Evolutionary conservation across 2,113 vertebrate genomes (phyloP).

Genomic region (Leptobrachium ailaonicum): DNA sequence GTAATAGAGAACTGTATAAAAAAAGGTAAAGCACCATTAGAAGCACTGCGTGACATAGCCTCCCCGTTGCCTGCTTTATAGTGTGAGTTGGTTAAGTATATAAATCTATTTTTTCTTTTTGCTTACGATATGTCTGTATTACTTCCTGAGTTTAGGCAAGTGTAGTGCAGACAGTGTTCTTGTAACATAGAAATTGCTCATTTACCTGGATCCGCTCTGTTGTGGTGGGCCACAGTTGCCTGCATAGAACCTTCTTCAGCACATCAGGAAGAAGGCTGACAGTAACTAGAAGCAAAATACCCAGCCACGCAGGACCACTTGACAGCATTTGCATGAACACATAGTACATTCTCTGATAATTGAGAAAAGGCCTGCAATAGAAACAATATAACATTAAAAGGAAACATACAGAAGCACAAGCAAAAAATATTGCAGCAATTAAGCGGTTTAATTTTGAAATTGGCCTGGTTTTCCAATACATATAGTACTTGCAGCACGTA

Average conservation of each 20-base stretch:
- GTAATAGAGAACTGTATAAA: too few species aligned
- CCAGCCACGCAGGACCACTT: slow-evolving; percentile 92
- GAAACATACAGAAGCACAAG: not conserved
- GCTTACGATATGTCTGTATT: too few species aligned
- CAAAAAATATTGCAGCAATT: not conserved
- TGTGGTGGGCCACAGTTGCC: slow-evolving; percentile 89
- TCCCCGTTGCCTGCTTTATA: too few species aligned
- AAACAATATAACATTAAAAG: not conserved
- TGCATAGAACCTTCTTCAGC: slow-evolving; percentile 87
- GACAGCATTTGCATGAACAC: slow-evolving; percentile 97
- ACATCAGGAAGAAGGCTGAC: slow-evolving; percentile 92
- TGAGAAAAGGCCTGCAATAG: slow-evolving; percentile 89
- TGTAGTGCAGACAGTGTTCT: too few species aligned
- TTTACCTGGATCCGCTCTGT: slow-evolving; percentile 91
- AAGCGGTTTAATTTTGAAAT: too few species aligned
- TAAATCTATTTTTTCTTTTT: too few species aligned
- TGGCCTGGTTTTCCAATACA: too few species aligned
- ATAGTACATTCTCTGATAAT: slow-evolving; percentile 98
- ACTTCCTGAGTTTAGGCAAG: too few species aligned
- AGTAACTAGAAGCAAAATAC: slow-evolving; percentile 86
- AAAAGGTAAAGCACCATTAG: too few species aligned
- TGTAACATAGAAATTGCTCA: not conserved
- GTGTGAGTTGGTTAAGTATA: too few species aligned
- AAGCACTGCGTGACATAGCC: too few species aligned
- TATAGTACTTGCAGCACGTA: too few species aligned